phyloP scores from a whole-genome alignment of 2,113 vertebrate genomes.

The Rhabdornis inornatus region DNA sequence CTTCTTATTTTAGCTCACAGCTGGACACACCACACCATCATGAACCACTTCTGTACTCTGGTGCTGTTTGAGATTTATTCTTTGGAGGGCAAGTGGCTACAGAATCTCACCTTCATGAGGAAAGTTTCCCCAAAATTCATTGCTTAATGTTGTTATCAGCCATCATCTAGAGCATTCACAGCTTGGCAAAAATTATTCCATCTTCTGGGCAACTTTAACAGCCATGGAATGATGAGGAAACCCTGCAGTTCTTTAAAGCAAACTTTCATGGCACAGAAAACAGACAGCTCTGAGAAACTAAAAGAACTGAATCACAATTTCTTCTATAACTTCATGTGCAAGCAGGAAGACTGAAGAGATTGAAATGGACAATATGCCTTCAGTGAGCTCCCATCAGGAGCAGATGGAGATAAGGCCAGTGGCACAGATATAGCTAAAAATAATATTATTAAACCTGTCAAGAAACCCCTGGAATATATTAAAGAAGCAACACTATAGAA shows the following conservation, averaged over 20 bases:
- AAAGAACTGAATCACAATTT: neutral
- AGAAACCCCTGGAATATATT: neutral
- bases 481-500: neutral
- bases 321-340: neutral
- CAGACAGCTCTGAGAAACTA: neutral
- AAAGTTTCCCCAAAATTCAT: neutral
- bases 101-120: neutral
- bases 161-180: neutral
- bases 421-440: neutral
- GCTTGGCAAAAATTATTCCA: neutral
- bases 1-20: neutral
- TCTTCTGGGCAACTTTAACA: neutral
- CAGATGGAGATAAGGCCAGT: neutral
- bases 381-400: neutral
- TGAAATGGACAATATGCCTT: neutral
- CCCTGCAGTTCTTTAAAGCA: neutral
- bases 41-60: accelerated
- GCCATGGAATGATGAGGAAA: neutral
- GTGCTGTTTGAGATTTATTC: neutral
- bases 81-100: neutral
- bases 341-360: neutral
- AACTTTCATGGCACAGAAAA: neutral
- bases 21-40: neutral
- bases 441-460: neutral
- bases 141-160: neutral